Evolutionary conservation across 1,140 invertebrate genomes (phyloP).

Genomic region (Geopemphigus sp.): DNA sequence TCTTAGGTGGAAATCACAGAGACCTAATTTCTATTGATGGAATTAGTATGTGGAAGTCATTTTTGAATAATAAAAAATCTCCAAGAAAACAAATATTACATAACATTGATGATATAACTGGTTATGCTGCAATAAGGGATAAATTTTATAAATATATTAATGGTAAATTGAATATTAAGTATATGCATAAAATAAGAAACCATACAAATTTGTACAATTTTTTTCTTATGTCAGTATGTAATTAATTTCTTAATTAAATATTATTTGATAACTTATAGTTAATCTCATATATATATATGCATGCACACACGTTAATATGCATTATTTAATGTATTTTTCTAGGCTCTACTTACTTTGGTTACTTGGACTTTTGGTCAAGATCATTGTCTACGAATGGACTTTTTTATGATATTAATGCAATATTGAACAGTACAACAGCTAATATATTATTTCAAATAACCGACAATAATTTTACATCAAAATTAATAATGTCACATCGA

Average conservation of each 20-base stretch:
- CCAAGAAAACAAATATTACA: constrained; percentile 67
- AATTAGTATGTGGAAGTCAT: constrained; percentile 66
- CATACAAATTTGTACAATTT: no score
- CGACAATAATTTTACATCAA: neutral
- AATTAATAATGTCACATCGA: neutral
- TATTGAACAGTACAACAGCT: constrained; percentile 16
- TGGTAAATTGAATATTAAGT: neutral
- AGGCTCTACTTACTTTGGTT: neutral
- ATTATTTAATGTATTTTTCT: no score
- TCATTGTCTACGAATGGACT: neutral
- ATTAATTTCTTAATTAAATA: no score
- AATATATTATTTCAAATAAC: neutral
- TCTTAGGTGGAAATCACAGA: constrained; percentile 52
- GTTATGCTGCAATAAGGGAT: constrained; percentile 51
- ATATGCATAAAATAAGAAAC: neutral
- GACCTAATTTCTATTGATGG: constrained; percentile 64
- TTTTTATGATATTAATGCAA: neutral
- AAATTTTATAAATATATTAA: constrained; percentile 13
- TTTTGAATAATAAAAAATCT: constrained; percentile 59
- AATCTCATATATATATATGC: no score
- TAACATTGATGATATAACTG: constrained; percentile 69
- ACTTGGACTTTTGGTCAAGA: constrained; percentile 28
- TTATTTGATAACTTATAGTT: no score
- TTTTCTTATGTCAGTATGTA: no score
- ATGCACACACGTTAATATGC: no score